Evolutionary conservation across 2,888 invertebrate species (phyloP), one percentile per base, ranked within the genome.

Genomic region (Parnassius apollo): DNA sequence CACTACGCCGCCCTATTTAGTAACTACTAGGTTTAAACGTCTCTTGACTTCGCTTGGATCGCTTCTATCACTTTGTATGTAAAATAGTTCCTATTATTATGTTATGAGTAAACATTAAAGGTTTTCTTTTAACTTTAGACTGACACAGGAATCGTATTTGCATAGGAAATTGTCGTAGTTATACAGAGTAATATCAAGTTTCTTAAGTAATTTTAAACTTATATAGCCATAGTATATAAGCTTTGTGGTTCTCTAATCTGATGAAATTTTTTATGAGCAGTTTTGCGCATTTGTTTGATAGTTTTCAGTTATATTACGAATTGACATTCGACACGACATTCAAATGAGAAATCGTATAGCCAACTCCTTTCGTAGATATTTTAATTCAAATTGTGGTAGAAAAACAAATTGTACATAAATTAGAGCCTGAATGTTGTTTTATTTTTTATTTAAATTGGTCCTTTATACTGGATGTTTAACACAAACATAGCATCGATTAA

Each of bases 71-170:
- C 64, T 69, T 44, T 62, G 55, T 13, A 51, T 46, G 68, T 76
- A 75, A 73, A 77, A 85, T 83, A 86, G 86, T 86, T 86, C 86
- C 86, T 86, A 86, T 71, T 70, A 69, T 71, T 71, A 61, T 65
- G 25, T 57, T 57, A 57, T 10, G 65, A 63, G 9, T 49, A 66
- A 68, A 67, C 68, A 72, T 68, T 57, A 57, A 22, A 3, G 45
- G 18, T n/a, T 58, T 22, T 62, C 12, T 59, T 42, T 46, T 49
- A 2, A 56, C 25, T 53, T 12, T 52, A 35, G 55, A 48, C 10
- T 46, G 62, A 52, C 62, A 62, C 62, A 57, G 62, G 48, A 62
- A 62, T 62, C 46, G 52, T 53, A 13, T 53, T 42, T 54, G 18
- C 10, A 42, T n/a, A 13, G 42, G 42, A 18, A 13, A 42, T 53